Conservation (phyloP, 64 coral and sea anemone species). For the Montipora cactus region DNA sequence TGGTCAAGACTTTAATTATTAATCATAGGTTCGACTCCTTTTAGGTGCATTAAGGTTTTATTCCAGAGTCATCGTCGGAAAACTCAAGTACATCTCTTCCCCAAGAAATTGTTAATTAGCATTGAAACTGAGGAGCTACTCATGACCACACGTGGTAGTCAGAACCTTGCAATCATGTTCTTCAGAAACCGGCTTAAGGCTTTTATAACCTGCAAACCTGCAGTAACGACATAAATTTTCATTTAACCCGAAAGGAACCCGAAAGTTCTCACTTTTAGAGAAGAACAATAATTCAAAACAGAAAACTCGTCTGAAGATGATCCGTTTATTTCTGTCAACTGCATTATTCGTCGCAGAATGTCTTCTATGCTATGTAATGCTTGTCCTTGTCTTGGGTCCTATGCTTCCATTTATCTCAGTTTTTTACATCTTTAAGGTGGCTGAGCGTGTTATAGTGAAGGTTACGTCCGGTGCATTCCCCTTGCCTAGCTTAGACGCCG, state of each 20-base stretch:
- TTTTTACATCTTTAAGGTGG: constrained; percentile 68
- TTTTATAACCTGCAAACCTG: too few relatives aligned
- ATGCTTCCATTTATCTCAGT: constrained; percentile 39
- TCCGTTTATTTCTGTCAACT: neutral
- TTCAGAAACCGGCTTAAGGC: too few relatives aligned
- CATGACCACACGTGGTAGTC: too few relatives aligned
- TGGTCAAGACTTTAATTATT: too few relatives aligned
- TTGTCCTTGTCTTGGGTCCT: neutral
- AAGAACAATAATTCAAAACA: neutral
- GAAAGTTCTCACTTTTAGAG: neutral
- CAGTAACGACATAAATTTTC: neutral
- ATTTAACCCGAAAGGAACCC: neutral
- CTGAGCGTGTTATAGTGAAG: constrained; percentile 58
- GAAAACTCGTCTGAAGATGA: neutral
- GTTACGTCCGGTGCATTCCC: constrained; percentile 5
- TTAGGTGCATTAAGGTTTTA: too few relatives aligned
- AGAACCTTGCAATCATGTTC: too few relatives aligned
- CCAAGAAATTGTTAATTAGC: too few relatives aligned
- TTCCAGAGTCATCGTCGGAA: too few relatives aligned
- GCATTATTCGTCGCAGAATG: constrained; percentile 60
- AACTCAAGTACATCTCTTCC: too few relatives aligned
- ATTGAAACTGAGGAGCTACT: too few relatives aligned
- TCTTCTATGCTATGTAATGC: constrained; percentile 16
- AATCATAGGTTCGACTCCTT: too few relatives aligned
- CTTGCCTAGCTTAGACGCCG: constrained; percentile 77